Percentiles rank a stretch among this genome's conserved stretches.
Conservation (phyloP, 2,113 vertebrate species). For the Ursus arctos region DNA sequence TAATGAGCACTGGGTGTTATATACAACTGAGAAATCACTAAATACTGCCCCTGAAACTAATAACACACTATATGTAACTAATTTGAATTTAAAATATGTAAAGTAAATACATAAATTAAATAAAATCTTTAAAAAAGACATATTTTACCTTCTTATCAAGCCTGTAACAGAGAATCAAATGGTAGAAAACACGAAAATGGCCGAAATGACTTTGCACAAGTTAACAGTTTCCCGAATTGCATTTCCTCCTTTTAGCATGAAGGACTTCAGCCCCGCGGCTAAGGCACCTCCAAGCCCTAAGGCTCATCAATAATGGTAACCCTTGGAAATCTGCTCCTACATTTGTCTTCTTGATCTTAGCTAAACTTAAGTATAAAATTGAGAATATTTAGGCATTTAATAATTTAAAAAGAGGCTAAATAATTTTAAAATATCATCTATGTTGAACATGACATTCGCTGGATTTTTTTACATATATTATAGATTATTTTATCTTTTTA, state of each 20-base stretch:
- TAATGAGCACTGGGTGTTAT: not conserved
- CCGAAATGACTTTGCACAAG: not conserved
- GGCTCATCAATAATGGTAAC: not conserved
- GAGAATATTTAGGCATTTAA: conserved; percentile 11
- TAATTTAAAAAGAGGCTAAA: not conserved
- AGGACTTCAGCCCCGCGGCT: not conserved
- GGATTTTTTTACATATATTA: conserved; percentile 14
- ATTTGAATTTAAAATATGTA: not conserved
- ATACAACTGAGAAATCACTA: not conserved
- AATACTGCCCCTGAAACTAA: not conserved
- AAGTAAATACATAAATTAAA: no score
- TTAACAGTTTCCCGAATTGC: conserved; percentile 5
- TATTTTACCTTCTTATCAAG: not conserved
- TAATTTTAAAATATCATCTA: conserved; percentile 27
- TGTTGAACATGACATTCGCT: not conserved
- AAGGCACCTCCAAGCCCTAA: not conserved
- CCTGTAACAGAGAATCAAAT: not conserved
- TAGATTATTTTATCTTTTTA: not conserved
- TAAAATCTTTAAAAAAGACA: not conserved
- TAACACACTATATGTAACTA: not conserved
- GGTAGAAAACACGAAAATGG: not conserved
- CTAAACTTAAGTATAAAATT: conserved; percentile 14
- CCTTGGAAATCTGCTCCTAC: not conserved
- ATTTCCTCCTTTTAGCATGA: conserved; percentile 4
- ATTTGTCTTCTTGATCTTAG: conserved; percentile 26